Base-by-base conservation (phyloP, 1,140 invertebrate genomes). In the Vanessa tameamea region DNA sequence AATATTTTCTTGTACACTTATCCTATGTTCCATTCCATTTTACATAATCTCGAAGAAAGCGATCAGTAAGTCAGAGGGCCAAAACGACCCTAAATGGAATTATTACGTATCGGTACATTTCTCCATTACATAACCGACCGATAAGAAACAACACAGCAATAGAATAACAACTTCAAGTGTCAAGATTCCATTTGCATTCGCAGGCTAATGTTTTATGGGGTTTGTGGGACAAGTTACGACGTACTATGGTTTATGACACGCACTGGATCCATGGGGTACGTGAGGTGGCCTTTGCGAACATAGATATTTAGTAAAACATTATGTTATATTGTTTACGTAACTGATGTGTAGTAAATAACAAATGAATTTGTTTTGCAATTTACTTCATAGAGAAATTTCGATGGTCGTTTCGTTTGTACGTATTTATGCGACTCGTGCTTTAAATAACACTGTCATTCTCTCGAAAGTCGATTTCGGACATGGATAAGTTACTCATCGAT, bases 171-270 rank as follows among this genome's bases (percentile, higher is more conserved):
- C 53, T 69, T 64, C 64, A 74, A 69, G 64, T 75, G 57, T 71
- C 48, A 64, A 69, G 65, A 72, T 67, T 59, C 70, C 75, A 72
- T 65, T 72, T 65, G 64, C 69, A 69, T 68, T 68, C 50, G 23
- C 57, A 64, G 23, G 72, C 61, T 69, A 64, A 74, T 69, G 67
- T 69, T 69, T 64, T 64, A 74, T 69, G 61, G 50, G 66, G 55
- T 68, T 64, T 74, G 53, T 64, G 50, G 61, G 31, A 47, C 50
- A 53, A 26, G 66, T 74, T 64, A 57, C 72, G 72, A 73, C 37
- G 16, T 50, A 55, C 48, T 63, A 64, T 55, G 14, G 67, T 73
- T 73, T 73, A 73, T 20, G 72, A 64, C 47, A 31, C 11, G 53
- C 59, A 57, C 51, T 59, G 43, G 37, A 74, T 74, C 50, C n/a